These are phyloP conservation scores for Hemithea aestivaria DNA, from an alignment of 2,888 invertebrate species.

Conservation along the genomic window DNA sequence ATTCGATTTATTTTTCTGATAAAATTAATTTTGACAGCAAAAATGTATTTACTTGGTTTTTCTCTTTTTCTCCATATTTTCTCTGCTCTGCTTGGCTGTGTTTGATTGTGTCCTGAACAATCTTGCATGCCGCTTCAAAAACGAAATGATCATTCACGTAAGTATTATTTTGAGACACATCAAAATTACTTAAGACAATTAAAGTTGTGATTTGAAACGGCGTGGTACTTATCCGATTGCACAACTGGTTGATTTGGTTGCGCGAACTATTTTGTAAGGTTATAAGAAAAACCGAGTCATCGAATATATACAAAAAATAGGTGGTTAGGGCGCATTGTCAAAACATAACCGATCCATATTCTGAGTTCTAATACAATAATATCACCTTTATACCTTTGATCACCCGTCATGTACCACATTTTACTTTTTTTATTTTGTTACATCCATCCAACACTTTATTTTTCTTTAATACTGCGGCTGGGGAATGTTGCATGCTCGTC, in stretches of 20 bases:
- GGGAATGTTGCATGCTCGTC: constrained; percentile 74
- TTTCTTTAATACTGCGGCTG: constrained; percentile 72
- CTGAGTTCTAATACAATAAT: constrained; percentile 20
- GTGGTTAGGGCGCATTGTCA: constrained; percentile 35
- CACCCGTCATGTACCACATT: constrained; percentile 59
- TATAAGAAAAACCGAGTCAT: constrained; percentile 24
- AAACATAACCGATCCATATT: constrained; percentile 25
- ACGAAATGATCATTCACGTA: constrained; percentile 86
- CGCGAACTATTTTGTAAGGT: constrained; percentile 26
- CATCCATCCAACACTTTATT: constrained; percentile 71
- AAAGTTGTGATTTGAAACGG: constrained; percentile 31
- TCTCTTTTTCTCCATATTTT: constrained; percentile 87
- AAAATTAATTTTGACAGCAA: constrained; percentile 75
- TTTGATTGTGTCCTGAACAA: constrained; percentile 89
- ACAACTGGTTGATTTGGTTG: constrained; percentile 24
- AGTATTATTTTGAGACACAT: constrained; percentile 83
- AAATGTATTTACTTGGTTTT: constrained; percentile 86
- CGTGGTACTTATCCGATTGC: constrained; percentile 25
- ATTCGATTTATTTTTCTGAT: constrained; percentile 72
- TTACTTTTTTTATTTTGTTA: constrained; percentile 51
- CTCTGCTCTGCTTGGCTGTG: constrained; percentile 92
- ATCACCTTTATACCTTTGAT: constrained; percentile 60
- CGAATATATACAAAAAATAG: constrained; percentile 27
- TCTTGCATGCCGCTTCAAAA: constrained; percentile 87
- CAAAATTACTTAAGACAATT: constrained; percentile 46